These are phyloP conservation scores for Mionectes macconnelli DNA, from an alignment of 2,113 vertebrate species.

Conservation along the genomic window DNA sequence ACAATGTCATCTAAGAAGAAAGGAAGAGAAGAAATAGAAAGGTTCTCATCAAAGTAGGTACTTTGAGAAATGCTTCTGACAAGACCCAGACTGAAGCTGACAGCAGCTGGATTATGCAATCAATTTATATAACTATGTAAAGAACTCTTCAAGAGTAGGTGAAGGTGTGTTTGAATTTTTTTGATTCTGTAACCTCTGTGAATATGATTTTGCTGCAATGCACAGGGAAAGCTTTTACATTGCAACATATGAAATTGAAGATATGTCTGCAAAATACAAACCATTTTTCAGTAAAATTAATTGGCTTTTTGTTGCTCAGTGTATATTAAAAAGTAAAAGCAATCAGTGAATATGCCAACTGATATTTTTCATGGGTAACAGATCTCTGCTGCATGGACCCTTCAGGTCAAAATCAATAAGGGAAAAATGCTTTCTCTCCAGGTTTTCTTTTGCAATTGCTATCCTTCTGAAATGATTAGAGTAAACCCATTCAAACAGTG, in stretches of 20 bases:
- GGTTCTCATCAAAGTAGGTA: background rate
- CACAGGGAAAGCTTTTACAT: background rate
- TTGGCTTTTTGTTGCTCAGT: background rate
- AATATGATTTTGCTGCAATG: background rate
- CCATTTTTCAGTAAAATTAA: background rate
- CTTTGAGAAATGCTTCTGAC: slow-evolving; percentile 17
- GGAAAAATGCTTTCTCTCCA: background rate
- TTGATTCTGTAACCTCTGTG: background rate
- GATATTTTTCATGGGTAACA: background rate
- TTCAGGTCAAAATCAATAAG: background rate
- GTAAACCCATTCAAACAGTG: background rate
- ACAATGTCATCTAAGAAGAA: background rate
- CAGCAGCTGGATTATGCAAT: slow-evolving; percentile 24
- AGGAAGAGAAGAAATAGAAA: slow-evolving; percentile 9
- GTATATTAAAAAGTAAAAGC: background rate
- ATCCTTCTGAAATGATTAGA: background rate
- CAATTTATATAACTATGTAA: slow-evolving; percentile 12
- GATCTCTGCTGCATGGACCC: background rate
- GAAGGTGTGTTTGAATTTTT: background rate
- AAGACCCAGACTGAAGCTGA: slow-evolving; percentile 6
- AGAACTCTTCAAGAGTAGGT: background rate
- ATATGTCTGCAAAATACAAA: background rate
- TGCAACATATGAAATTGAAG: background rate
- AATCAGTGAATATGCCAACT: background rate
- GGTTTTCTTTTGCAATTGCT: background rate